Evolutionary conservation across 2,113 vertebrate genomes (phyloP).

Genomic region (Psittacula cyanocephala): DNA sequence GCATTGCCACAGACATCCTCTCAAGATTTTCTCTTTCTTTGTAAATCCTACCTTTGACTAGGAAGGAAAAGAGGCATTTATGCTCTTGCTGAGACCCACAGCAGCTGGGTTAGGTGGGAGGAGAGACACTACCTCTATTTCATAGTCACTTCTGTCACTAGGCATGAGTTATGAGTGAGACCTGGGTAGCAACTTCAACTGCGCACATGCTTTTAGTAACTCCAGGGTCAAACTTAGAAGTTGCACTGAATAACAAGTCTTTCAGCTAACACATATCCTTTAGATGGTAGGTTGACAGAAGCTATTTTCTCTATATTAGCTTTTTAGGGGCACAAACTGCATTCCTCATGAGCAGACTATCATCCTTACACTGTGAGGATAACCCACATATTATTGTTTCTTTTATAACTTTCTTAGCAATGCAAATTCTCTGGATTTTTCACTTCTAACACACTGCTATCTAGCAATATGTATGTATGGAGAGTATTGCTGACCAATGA

Average conservation of each 20-base stretch:
- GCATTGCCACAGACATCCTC: neutral
- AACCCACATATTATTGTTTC: neutral
- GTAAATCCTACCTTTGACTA: conserved; percentile 47
- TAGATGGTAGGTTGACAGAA: neutral
- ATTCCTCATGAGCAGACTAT: neutral
- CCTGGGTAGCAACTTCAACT: neutral
- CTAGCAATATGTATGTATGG: neutral
- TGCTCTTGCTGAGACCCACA: conserved; percentile 61
- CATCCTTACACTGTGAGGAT: neutral
- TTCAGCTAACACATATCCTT: neutral
- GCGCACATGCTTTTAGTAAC: neutral
- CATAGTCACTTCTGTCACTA: conserved; percentile 38
- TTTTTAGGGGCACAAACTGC: neutral
- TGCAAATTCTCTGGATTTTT: neutral
- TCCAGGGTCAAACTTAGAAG: neutral
- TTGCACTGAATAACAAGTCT: neutral
- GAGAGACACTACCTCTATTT: neutral
- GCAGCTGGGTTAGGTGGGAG: conserved; percentile 40
- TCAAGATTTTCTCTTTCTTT: conserved; percentile 54
- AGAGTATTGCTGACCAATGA: neutral
- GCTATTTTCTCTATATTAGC: neutral
- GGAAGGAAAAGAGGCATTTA: conserved; percentile 39
- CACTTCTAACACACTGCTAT: neutral
- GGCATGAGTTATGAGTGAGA: neutral
- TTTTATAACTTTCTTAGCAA: neutral